phyloP scores from a whole-genome alignment of 2,888 invertebrate genomes.

The Melieria crassipennis region DNA sequence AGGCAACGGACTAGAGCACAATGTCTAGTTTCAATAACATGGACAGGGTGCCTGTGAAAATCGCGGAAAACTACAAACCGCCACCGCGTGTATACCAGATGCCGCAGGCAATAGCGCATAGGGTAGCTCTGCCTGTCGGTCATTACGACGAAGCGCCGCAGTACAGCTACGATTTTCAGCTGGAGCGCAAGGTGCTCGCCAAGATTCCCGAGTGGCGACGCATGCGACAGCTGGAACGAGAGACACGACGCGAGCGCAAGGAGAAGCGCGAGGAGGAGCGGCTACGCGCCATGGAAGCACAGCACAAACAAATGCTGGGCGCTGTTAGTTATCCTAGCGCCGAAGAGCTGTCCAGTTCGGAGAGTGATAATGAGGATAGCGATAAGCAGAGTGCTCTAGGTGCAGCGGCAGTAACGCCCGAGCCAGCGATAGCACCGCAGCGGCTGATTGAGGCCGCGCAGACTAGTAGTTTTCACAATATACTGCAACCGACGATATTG shows the following conservation, averaged over 20 bases:
- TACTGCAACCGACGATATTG: conserved; percentile 63
- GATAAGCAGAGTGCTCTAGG: conserved; percentile 38
- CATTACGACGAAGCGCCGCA: conserved; percentile 67
- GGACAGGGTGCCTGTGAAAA: conserved; percentile 89
- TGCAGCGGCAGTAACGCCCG: neutral
- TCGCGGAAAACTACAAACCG: conserved; percentile 86
- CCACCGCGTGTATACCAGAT: conserved; percentile 74
- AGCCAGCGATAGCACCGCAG: conserved; percentile 29
- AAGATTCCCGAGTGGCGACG: conserved; percentile 78
- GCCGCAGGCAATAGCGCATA: conserved; percentile 70
- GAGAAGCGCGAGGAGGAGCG: conserved; percentile 71
- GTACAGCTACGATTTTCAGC: conserved; percentile 74
- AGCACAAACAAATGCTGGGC: conserved; percentile 69
- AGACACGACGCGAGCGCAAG: conserved; percentile 72
- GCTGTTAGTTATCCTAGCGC: conserved; percentile 73
- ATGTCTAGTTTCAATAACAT: conserved; percentile 64
- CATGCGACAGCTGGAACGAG: conserved; percentile 72
- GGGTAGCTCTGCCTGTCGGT: conserved; percentile 68
- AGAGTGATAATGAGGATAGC: conserved; percentile 64
- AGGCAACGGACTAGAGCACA: neutral
- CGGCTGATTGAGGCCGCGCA: conserved; percentile 33
- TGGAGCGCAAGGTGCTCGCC: conserved; percentile 77
- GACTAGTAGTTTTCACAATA: conserved; percentile 59
- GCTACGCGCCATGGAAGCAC: conserved; percentile 70
- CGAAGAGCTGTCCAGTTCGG: conserved; percentile 71